Conservation (phyloP, 1,140 invertebrate genomes). For the Hyles vespertilio region DNA sequence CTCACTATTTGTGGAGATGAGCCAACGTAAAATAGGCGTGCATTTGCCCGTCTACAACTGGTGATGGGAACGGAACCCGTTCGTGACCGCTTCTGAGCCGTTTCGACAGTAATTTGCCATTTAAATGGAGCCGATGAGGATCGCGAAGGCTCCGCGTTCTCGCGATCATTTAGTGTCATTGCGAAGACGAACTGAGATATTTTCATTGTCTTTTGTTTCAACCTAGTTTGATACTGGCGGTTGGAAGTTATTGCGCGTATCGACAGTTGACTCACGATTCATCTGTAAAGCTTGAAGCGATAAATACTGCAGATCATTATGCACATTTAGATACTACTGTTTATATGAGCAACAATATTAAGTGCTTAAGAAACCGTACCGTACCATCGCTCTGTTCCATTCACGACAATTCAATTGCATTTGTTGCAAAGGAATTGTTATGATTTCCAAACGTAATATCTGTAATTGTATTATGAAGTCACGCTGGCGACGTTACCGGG, state of each 20-base stretch:
- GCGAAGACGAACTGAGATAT: too few species aligned
- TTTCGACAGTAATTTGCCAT: constrained; percentile 4
- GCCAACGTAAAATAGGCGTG: background rate
- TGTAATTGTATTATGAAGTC: constrained; percentile 15
- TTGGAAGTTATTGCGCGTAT: too few species aligned
- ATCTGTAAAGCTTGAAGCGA: too few species aligned
- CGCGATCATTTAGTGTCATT: too few species aligned
- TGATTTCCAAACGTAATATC: constrained; percentile 15
- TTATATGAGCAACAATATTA: too few species aligned
- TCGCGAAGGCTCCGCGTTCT: background rate
- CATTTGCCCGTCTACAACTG: background rate
- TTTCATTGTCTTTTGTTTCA: too few species aligned
- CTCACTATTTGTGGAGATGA: background rate
- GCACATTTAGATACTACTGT: too few species aligned
- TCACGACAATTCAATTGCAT: background rate
- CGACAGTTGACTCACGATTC: too few species aligned
- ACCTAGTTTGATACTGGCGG: too few species aligned
- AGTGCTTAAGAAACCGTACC: too few species aligned
- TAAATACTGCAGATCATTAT: too few species aligned
- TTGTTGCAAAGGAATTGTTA: constrained; percentile 7
- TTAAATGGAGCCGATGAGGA: background rate
- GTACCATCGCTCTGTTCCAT: too few species aligned
- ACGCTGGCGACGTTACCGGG: constrained; percentile 2
- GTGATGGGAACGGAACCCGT: constrained; percentile 1
- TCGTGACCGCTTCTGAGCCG: constrained; percentile 2